Evolutionary conservation across 1,140 invertebrate species (phyloP).

Genomic region (Oncopodura yosiiana): DNA sequence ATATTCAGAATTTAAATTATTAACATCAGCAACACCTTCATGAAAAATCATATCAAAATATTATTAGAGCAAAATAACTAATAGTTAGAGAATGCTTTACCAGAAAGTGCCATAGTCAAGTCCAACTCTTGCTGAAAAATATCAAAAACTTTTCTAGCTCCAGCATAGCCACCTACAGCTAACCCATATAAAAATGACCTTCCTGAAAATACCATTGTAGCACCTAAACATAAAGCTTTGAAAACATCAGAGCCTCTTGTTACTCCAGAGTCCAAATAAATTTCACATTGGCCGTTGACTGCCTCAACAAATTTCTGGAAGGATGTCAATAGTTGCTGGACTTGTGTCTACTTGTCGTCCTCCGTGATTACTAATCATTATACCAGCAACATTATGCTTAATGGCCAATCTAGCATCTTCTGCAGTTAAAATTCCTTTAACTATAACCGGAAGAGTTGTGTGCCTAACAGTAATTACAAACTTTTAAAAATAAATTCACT

Average conservation of each 20-base stretch:
- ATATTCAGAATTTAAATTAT: no score
- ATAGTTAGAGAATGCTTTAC: no score
- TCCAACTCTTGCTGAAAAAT: conserved; percentile 70
- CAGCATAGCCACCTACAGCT: conserved; percentile 61
- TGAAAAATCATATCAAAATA: no score
- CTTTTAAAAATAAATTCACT: conserved; percentile 27
- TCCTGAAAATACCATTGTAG: conserved; percentile 44
- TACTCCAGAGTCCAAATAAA: conserved; percentile 38
- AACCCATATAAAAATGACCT: conserved; percentile 81
- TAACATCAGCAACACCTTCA: no score
- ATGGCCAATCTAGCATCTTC: conserved; percentile 71
- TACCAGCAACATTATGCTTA: conserved; percentile 59
- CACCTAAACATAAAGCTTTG: conserved; percentile 47
- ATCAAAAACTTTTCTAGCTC: conserved; percentile 60
- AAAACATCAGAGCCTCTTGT: conserved; percentile 46
- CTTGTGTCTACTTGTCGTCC: conserved; percentile 3
- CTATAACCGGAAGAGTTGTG: conserved; percentile 61
- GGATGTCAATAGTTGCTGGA: conserved; percentile 2
- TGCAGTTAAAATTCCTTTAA: conserved; percentile 78
- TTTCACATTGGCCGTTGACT: conserved; percentile 38
- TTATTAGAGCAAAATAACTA: no score
- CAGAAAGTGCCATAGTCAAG: conserved; percentile 61
- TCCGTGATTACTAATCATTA: conserved; percentile 59
- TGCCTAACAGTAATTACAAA: conserved; percentile 41
- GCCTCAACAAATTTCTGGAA: conserved; percentile 37